A percentile compares a stretch with the other conserved stretches of the same genome.
phyloP scores from a whole-genome alignment of 2,888 invertebrate genomes.

The Pantelozetes paolii region DNA sequence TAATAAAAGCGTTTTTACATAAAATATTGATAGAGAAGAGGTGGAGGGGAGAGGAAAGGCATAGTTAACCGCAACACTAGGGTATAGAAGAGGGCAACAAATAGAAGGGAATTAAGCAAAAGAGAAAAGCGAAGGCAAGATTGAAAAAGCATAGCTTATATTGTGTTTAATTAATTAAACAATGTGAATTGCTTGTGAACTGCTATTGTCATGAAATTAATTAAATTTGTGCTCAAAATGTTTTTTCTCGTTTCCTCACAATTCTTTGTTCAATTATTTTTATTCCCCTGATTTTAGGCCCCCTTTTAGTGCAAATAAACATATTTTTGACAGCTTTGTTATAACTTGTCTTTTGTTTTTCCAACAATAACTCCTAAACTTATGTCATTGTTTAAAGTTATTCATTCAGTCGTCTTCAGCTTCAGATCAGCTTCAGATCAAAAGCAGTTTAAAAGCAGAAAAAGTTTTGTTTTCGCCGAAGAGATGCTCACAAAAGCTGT shows the following conservation, averaged over 20 bases:
- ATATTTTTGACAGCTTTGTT: constrained; percentile 42
- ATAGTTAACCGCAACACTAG: constrained; percentile 29
- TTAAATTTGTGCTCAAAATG: constrained; percentile 43
- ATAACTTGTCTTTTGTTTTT: constrained; percentile 40
- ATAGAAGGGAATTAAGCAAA: constrained; percentile 34
- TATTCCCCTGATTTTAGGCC: not conserved
- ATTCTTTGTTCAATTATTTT: constrained; percentile 38
- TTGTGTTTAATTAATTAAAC: constrained; percentile 31
- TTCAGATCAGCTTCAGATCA: not conserved
- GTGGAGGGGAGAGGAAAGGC: constrained; percentile 22
- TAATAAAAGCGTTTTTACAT: constrained; percentile 37
- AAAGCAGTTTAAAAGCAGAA: constrained; percentile 7
- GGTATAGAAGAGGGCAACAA: constrained; percentile 29
- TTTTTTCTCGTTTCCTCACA: constrained; percentile 25
- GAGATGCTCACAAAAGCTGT: constrained; percentile 1
- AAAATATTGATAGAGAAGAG: constrained; percentile 36
- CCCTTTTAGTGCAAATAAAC: constrained; percentile 38
- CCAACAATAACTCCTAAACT: constrained; percentile 38
- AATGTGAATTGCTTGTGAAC: no score
- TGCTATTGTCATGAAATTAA: constrained; percentile 42
- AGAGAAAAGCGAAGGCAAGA: constrained; percentile 12
- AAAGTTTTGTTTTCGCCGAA: not conserved
- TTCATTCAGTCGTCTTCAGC: constrained; percentile 10
- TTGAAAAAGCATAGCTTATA: constrained; percentile 29
- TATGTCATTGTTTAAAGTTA: constrained; percentile 36